Percentiles rank a stretch among this genome's conserved stretches.
Evolutionary conservation across 2,113 vertebrate genomes (phyloP).

Genomic region (Xenus cinereus): DNA sequence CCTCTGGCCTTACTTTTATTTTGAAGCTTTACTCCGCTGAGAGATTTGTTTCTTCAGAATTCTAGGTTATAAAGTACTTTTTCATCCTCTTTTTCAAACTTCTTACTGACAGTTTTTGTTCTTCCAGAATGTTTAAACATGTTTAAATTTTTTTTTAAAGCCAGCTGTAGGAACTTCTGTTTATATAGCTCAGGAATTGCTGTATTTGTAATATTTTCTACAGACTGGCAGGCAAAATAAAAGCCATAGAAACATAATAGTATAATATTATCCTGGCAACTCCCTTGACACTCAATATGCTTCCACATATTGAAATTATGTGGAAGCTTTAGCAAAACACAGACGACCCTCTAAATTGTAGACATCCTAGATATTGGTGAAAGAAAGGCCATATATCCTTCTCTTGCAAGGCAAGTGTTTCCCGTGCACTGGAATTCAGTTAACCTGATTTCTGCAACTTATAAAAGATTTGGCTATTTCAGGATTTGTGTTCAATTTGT

Average conservation of each 20-base stretch:
- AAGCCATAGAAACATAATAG: neutral
- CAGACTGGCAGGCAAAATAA: neutral
- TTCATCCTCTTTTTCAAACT: neutral
- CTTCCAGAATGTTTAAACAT: neutral
- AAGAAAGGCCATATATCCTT: neutral
- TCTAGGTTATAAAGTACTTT: neutral
- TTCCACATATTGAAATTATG: neutral
- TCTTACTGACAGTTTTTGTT: neutral
- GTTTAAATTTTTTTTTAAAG: neutral
- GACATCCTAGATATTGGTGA: neutral
- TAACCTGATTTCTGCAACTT: neutral
- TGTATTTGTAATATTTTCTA: neutral
- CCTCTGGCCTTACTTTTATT: neutral
- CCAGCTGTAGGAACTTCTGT: neutral
- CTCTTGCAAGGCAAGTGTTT: neutral
- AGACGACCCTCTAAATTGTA: rapidly evolving
- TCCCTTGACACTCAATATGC: neutral
- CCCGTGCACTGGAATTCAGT: neutral
- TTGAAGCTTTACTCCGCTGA: neutral
- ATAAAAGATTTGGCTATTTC: neutral
- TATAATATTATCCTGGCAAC: neutral
- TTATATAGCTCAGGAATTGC: neutral
- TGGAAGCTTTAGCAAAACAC: neutral
- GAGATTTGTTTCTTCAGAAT: neutral
- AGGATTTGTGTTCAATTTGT: neutral